These are phyloP conservation scores for Malachius bipustulatus DNA, from an alignment of 2,888 invertebrate genomes.

Conservation along the genomic window DNA sequence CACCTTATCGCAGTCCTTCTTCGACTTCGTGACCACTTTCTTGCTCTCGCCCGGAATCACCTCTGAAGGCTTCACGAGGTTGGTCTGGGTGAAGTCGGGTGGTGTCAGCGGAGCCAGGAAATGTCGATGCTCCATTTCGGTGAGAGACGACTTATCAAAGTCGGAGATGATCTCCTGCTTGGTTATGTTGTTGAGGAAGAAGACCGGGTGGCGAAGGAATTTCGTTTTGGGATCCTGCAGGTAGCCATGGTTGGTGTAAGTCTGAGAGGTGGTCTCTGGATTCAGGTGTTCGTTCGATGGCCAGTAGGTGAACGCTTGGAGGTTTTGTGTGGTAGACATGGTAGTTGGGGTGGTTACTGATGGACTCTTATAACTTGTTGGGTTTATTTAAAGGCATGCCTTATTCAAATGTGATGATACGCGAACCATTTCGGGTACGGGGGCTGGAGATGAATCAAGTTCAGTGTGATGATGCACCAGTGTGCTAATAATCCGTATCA, in stretches of 20 bases:
- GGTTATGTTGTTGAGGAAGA: constrained; percentile 20
- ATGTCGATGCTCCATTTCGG: constrained; percentile 7
- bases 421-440: too few species aligned
- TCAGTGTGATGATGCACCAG: too few species aligned
- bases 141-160: constrained; percentile 15
- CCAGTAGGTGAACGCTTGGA: constrained; percentile 21
- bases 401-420: too few species aligned
- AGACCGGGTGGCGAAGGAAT: constrained; percentile 19
- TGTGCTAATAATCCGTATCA: too few species aligned
- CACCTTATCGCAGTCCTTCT: constrained; percentile 43
- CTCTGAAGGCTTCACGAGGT: constrained; percentile 5
- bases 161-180: constrained; percentile 21
- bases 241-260: constrained; percentile 16
- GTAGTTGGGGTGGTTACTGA: too few species aligned
- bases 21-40: constrained; percentile 18
- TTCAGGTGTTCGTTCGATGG: constrained; percentile 19
- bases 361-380: too few species aligned
- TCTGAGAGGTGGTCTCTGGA: constrained; percentile 17
- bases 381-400: too few species aligned
- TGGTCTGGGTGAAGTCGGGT: constrained; percentile 34
- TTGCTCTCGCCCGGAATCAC: constrained; percentile 22
- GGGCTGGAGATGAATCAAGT: too few species aligned
- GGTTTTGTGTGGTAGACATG: constrained; percentile 21
- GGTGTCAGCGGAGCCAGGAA: constrained; percentile 33
- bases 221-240: constrained; percentile 19